A percentile compares a stretch with the other conserved stretches of the same genome.
phyloP scores from a whole-genome alignment of 2,113 vertebrate genomes.

The Dicerorhinus sumatrensis region DNA sequence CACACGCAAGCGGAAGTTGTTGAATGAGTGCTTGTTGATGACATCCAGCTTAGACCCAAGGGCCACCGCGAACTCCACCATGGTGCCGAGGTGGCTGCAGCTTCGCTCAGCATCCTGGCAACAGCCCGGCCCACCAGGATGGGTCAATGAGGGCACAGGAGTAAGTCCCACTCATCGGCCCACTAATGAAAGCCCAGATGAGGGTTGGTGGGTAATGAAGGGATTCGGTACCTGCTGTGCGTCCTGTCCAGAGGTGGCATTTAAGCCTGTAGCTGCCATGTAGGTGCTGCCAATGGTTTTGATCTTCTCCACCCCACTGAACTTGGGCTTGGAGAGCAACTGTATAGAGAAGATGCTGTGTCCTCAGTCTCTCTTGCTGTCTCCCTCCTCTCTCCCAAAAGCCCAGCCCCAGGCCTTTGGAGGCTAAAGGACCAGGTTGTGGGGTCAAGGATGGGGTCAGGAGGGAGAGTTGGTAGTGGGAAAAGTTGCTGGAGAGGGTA shows the following conservation, averaged over 20 bases:
- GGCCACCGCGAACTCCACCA: slow-evolving; percentile 94
- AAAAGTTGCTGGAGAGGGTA: background rate
- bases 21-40: slow-evolving; percentile 95
- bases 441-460: background rate
- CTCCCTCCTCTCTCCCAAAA: background rate
- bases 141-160: background rate
- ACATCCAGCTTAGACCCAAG: slow-evolving; percentile 91
- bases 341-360: slow-evolving; percentile 72
- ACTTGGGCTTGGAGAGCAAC: slow-evolving; percentile 94
- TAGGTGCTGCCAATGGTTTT: slow-evolving; percentile 95
- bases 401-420: background rate
- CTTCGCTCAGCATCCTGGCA: slow-evolving; percentile 89
- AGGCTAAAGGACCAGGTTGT: background rate
- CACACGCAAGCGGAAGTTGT: slow-evolving; percentile 93
- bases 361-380: background rate
- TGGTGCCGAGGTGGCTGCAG: slow-evolving; percentile 89
- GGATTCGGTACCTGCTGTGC: slow-evolving; percentile 77
- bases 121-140: slow-evolving; percentile 32
- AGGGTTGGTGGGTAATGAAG: background rate
- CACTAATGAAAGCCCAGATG: background rate
- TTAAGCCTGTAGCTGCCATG: slow-evolving; percentile 94
- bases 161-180: background rate
- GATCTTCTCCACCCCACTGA: slow-evolving; percentile 94
- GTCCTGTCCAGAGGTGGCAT: slow-evolving; percentile 81
- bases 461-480: background rate